Base-by-base conservation (phyloP, 1,140 invertebrate species). In the Microplitis demolitor region DNA sequence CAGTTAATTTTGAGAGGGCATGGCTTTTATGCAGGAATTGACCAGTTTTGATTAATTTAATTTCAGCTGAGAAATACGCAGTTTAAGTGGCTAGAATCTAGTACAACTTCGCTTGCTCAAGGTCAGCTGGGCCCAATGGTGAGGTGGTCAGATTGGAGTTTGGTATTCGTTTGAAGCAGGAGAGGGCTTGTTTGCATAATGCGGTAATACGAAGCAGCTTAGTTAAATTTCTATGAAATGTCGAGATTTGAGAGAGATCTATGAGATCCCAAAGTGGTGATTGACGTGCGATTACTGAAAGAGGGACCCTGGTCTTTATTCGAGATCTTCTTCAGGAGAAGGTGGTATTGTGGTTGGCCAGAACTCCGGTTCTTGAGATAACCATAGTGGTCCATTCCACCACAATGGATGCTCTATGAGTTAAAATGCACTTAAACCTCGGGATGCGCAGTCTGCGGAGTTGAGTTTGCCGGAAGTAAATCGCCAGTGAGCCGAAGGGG, bases 401-500 rank as follows among this genome's bases (percentile, higher is more conserved):
- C 69, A 71, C 4, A 66, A 45, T 0, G 37, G 14, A 56, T 66
- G 51, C 3, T 58, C 6, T n/a, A 14, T 9, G 1, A 66, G 45
- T 39, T 71, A 37, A 1, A 3, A 5, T 4, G 45, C 24, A 13
- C 50, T 35, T 4, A 66, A 4, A 13, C 56, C 68, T 13, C 68
- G 31, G 2, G 68, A 69, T 8, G 68, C 68, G n/a, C 56, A 69
- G 16, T 69, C 61, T 13, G 61, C 69, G n/a, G 62, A 61, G 13
- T 71, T 71, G 6, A 64, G 51, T 31, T 66, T 64, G 3, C 69
- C 69, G 1, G 62, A 5, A 31, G 64, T 62, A 33, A 56, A 71
- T 1, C 50, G 37, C 62, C 69, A 62, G 77, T 33, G 60, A 74
- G 81, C 54, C 64, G 74, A 4, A 72, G 50, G 45, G 16, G 9